Evolutionary conservation across 2,113 vertebrate genomes (phyloP).

Genomic region (Peromyscus californicus): DNA sequence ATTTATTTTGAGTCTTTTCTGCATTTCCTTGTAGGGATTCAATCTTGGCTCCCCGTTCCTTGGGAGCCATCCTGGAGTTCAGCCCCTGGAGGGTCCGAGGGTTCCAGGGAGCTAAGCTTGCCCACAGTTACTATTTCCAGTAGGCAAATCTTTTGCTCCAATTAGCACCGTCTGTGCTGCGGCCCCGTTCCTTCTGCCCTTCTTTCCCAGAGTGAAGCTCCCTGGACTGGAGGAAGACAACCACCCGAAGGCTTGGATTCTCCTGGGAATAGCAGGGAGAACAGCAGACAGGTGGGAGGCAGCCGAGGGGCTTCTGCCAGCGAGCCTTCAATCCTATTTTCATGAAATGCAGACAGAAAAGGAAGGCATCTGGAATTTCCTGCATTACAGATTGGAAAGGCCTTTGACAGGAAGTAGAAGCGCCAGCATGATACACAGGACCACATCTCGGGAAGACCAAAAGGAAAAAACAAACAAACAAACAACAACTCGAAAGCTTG

Average conservation of each 20-base stretch:
- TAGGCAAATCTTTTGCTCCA: slow-evolving; percentile 80
- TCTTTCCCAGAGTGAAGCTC: slow-evolving; percentile 60
- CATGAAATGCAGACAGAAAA: neutral
- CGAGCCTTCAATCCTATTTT: neutral
- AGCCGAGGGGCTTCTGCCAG: neutral
- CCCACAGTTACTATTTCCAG: slow-evolving; percentile 71
- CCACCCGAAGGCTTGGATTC: neutral
- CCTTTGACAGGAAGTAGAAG: slow-evolving; percentile 20
- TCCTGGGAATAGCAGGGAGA: neutral
- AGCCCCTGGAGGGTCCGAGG: neutral
- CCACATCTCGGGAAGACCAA: neutral
- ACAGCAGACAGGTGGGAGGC: neutral
- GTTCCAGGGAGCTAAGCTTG: slow-evolving; percentile 21
- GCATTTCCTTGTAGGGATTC: neutral
- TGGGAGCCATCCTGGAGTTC: neutral
- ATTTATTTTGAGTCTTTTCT: slow-evolving; percentile 28
- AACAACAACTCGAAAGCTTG: neutral
- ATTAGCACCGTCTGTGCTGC: slow-evolving; percentile 67
- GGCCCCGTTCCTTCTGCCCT: slow-evolving; percentile 52
- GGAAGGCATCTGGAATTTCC: neutral
- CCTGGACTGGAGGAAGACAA: neutral
- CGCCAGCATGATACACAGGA: neutral
- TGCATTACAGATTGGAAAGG: neutral
- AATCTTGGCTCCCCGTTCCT: neutral
- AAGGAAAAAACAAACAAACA: neutral